Evolutionary conservation across 1,140 invertebrate genomes (phyloP).

Genomic region (Pogonus chalceus): DNA sequence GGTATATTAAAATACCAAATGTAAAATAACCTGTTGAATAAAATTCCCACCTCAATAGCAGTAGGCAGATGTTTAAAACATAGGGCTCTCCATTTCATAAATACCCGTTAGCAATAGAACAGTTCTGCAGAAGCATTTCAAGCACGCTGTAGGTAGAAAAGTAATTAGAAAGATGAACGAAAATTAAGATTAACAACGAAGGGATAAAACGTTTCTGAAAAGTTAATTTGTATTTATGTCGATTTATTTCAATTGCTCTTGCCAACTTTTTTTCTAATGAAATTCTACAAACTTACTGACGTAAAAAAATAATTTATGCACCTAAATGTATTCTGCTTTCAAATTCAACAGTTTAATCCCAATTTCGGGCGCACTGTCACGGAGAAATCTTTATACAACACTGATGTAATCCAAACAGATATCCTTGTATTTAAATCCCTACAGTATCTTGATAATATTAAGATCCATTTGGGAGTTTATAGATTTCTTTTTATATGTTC

Average conservation of each 20-base stretch:
- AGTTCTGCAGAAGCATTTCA: too few species aligned
- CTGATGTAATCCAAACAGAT: slow-evolving; percentile 1
- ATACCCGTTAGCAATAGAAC: too few species aligned
- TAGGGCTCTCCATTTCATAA: too few species aligned
- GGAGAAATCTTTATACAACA: not conserved
- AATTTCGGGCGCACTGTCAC: not conserved
- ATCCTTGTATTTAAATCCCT: not conserved
- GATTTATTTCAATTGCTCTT: slow-evolving; percentile 9
- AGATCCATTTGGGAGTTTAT: not conserved
- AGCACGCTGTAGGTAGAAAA: too few species aligned
- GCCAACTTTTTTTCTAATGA: too few species aligned
- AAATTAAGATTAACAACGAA: slow-evolving; percentile 17
- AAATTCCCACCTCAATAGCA: too few species aligned
- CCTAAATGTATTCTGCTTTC: not conserved
- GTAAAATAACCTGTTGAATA: too few species aligned
- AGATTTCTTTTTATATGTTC: not conserved
- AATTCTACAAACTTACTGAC: too few species aligned
- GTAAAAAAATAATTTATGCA: not conserved
- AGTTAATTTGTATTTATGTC: slow-evolving; percentile 17
- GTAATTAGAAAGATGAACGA: not conserved
- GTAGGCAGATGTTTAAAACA: too few species aligned
- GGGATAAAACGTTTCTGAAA: not conserved
- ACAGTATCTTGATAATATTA: not conserved
- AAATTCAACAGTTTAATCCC: not conserved
- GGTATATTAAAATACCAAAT: too few species aligned